A percentile compares a stretch with the other conserved stretches of the same genome.
Conservation (phyloP, 2,888 invertebrate genomes). For the Drosophila neonasuta region DNA sequence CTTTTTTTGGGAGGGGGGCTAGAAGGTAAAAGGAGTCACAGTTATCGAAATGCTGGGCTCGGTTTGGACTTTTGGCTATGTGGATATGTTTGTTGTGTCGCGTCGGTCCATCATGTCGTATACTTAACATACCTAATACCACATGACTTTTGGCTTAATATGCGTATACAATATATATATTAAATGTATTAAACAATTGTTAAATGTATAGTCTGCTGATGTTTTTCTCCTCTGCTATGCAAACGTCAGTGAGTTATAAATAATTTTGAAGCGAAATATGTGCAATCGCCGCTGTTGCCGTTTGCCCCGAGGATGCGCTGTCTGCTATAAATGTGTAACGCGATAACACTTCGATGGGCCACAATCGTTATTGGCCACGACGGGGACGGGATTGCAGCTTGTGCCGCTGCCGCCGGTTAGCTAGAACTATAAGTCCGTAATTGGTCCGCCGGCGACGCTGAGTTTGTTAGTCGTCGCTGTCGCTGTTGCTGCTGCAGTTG, state of each 20-base stretch:
- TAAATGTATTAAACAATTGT: constrained; percentile 9
- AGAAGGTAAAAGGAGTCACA: background rate
- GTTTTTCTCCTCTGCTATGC: constrained; percentile 33
- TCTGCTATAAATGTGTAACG: constrained; percentile 76
- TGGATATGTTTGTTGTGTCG: constrained; percentile 7
- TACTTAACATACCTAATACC: constrained; percentile 19
- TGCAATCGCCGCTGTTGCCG: constrained; percentile 46
- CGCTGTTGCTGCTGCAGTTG: constrained; percentile 42
- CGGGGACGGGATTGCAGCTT: constrained; percentile 3
- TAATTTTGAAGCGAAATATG: constrained; percentile 68
- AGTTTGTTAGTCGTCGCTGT: constrained; percentile 63
- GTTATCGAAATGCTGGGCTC: constrained; percentile 18
- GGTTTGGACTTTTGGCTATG: constrained; percentile 30
- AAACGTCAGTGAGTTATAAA: constrained; percentile 64
- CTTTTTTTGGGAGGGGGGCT: background rate
- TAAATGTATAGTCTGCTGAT: constrained; percentile 6
- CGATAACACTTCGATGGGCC: constrained; percentile 46
- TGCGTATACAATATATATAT: constrained; percentile 12
- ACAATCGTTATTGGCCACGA: background rate
- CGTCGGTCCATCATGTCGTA: constrained; percentile 18
- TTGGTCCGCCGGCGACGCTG: constrained; percentile 80
- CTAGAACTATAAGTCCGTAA: constrained; percentile 82
- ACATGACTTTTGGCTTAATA: constrained; percentile 46
- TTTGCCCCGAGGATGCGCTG: constrained; percentile 27
- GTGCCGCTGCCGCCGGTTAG: constrained; percentile 48